Evolutionary conservation across 2,797 vertebrate species (phyloP), one percentile per base, ranked within the genome.

Genomic region (Mionectes olivaceus): DNA sequence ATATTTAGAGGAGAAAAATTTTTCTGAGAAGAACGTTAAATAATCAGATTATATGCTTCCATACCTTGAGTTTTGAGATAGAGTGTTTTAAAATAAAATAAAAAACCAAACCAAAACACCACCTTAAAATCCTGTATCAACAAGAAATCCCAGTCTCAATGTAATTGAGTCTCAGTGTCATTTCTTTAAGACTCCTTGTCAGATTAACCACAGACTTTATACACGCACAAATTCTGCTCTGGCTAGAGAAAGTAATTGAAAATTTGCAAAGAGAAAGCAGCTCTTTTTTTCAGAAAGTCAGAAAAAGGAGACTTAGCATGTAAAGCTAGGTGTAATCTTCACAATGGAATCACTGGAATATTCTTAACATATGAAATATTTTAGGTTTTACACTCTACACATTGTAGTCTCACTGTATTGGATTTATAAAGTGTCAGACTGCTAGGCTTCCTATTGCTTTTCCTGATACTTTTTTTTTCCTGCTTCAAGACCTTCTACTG

Each of bases 171-270:
- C 35, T 35, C 35, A 79, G 49, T 22, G 27, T 94, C 6, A 13
- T 86, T 44, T 68, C 19, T 75, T 55, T 57, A 64, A 90, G 43
- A 71, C 70, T 93, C 64, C 49, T 89, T 60, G 44, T 64, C 81
- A 90, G 68, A 87, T 84, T 94, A 87, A 93, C 33, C 61, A 95
- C 78, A 89, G 63, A 70, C 11, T 93, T 94, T 10, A 69, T 12
- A 53, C 22, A 63, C 35, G 69, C 3, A 76, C 6, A 90, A 93
- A 74, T 77, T 60, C 28, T 79, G 49, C 44, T 79, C 77, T 77
- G 37, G 22, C 24, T 87, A 63, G 47, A 70, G 56, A 82, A 95
- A 89, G 49, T 87, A 90, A 79, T 68, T 77, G 46, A 84, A 90
- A 91, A 93, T 19, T 12, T 79, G 27, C 4, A 21, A 76, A 22